Base-by-base conservation (phyloP, 2,888 invertebrate species). In the Diabrotica balteata region DNA sequence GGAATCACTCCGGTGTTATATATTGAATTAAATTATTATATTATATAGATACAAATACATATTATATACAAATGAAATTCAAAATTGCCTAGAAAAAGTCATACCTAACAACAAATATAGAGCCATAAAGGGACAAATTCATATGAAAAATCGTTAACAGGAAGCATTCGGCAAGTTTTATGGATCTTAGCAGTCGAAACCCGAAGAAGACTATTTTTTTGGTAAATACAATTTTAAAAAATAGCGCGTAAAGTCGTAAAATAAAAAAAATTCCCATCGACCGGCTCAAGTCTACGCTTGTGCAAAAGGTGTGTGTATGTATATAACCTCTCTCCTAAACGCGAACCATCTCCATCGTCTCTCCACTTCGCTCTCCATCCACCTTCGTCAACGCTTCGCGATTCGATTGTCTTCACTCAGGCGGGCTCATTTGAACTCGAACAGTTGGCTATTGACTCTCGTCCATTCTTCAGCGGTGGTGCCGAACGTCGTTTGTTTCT, bases 291-390 rank as follows among this genome's bases (percentile, higher is more conserved):
- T 59, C 47, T 60, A 68, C 68, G 68, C 60, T 64, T 22, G 47
- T 64, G 68, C 64, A 61, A 53, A 68, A 64, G 68, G 68, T 68
- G 51, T 47, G 51, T 57, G 50, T 51, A 32, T 5, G 5, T 32
- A 32, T 32, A 5, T 66, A 44, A 59, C 45, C 54, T 57, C 55
- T 57, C 45, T 57, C 44, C 45, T 45, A 8, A 45, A 8, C 17
- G 17, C 17, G 44, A 44, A 4, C 55, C 55, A 45, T 57, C 55
- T 64, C 55, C 54, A 53, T 22, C 52, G 22, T 42, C 54, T 47
- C 47, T 32, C 59, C 22, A 59, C 7, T 44, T n/a, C 4, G 8
- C 8, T 7, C 52, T 42, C 9, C n/a, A 43, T n/a, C 32, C 61
- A 53, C 55, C 17, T 55, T n/a, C 43, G 44, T 9, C 55, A 17